These are phyloP conservation scores for Crocodylus rhombifer DNA, from an alignment of 2,797 vertebrate genomes.

Conservation along the genomic window DNA sequence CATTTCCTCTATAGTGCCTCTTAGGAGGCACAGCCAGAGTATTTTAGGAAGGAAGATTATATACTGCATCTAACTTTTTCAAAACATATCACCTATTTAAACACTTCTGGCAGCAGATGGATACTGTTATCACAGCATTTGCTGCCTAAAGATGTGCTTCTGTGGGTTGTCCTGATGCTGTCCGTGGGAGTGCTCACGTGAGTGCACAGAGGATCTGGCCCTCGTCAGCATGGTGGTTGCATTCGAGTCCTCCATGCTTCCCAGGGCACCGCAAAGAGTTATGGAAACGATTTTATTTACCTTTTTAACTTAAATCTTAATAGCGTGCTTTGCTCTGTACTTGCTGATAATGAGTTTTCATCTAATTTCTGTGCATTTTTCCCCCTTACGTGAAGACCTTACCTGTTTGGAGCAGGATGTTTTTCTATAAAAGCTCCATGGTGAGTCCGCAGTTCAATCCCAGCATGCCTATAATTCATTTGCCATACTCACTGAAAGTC, in stretches of 20 bases:
- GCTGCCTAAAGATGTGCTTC: conserved; percentile 9
- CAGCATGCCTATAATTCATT: conserved; percentile 90
- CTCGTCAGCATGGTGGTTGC: neutral
- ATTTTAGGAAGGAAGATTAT: conserved; percentile 26
- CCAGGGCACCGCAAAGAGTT: conserved; percentile 32
- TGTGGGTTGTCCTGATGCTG: neutral
- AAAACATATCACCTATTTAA: accelerated
- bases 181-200: neutral
- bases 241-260: neutral
- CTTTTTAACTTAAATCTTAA: conserved; percentile 51
- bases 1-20: conserved; percentile 32
- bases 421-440: conserved; percentile 99
- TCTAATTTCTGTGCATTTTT: conserved; percentile 92
- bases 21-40: conserved; percentile 5
- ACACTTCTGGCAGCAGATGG: neutral
- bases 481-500: conserved; percentile 77
- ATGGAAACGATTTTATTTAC: conserved; percentile 24
- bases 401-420: conserved; percentile 99
- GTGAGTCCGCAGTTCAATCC: conserved; percentile 92
- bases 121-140: accelerated
- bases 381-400: conserved; percentile 93
- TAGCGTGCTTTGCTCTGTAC: conserved; percentile 77
- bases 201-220: neutral
- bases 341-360: conserved; percentile 89
- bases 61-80: neutral